phyloP scores from a whole-genome alignment of 2,113 vertebrate species.

The Caracal caracal region DNA sequence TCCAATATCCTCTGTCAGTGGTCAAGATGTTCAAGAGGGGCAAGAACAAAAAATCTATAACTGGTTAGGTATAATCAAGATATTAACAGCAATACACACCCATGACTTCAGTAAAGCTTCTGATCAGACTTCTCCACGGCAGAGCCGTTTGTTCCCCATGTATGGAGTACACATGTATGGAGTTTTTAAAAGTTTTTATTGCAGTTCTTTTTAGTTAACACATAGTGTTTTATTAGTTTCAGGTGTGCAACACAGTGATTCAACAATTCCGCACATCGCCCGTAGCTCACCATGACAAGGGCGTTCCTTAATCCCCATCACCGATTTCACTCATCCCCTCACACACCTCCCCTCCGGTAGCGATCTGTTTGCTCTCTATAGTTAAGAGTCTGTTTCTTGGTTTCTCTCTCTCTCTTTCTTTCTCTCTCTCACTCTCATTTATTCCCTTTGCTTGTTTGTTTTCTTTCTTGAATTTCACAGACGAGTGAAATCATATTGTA shows the following conservation, averaged over 20 bases:
- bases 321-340: not conserved
- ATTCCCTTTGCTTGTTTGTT: not conserved
- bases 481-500: not conserved
- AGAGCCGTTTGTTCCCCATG: not conserved
- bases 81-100: not conserved
- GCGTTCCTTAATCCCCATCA: not conserved
- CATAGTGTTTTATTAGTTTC: not conserved
- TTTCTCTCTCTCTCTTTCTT: not conserved
- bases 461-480: not conserved
- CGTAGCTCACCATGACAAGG: not conserved
- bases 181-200: not conserved
- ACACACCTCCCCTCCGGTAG: not conserved
- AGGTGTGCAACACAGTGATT: not conserved
- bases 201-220: not conserved
- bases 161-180: not conserved
- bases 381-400: not conserved
- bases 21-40: not conserved
- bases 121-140: not conserved
- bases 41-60: not conserved
- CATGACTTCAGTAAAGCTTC: not conserved
- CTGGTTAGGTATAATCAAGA: not conserved
- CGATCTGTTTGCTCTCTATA: not conserved
- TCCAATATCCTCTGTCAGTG: not conserved
- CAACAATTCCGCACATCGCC: not conserved
- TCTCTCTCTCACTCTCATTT: not conserved